Evolutionary conservation across 2,113 vertebrate genomes (phyloP).

Genomic region (Muntiacus reevesi): DNA sequence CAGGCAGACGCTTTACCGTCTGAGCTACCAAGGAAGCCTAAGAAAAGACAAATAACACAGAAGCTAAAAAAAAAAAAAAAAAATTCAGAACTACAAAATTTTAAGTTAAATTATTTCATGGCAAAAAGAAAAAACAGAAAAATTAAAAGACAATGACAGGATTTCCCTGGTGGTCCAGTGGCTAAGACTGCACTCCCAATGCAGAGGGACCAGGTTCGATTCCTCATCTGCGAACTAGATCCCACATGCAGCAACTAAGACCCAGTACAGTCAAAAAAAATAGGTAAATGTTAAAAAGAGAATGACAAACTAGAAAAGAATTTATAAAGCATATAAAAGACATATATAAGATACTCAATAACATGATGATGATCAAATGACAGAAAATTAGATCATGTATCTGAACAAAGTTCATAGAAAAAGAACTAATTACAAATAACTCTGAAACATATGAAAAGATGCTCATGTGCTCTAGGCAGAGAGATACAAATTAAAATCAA

Average conservation of each 20-base stretch:
- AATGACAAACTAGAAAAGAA: not conserved
- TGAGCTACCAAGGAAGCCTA: not conserved
- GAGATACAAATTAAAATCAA: not conserved
- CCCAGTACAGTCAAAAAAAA: not conserved
- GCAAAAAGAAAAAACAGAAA: not conserved
- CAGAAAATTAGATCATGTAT: constrained; percentile 14
- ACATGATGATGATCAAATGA: constrained; percentile 4
- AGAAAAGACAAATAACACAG: not conserved
- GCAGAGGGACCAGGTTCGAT: not conserved
- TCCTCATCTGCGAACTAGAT: not conserved
- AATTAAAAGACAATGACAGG: not conserved
- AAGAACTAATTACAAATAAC: not conserved
- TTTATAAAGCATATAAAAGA: not conserved
- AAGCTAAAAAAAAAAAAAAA: not conserved
- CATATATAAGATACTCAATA: not conserved
- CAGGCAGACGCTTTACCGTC: not conserved
- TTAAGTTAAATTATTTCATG: not conserved
- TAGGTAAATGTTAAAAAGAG: not conserved
- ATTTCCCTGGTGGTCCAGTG: not conserved
- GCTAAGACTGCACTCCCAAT: not conserved
- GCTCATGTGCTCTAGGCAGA: not conserved
- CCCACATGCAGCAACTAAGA: not conserved
- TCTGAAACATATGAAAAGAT: constrained; percentile 11
- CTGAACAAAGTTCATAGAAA: constrained; percentile 12
- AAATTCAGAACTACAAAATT: not conserved